These are phyloP conservation scores for Drosophila rellima DNA, from an alignment of 2,888 invertebrate species.

Conservation along the genomic window DNA sequence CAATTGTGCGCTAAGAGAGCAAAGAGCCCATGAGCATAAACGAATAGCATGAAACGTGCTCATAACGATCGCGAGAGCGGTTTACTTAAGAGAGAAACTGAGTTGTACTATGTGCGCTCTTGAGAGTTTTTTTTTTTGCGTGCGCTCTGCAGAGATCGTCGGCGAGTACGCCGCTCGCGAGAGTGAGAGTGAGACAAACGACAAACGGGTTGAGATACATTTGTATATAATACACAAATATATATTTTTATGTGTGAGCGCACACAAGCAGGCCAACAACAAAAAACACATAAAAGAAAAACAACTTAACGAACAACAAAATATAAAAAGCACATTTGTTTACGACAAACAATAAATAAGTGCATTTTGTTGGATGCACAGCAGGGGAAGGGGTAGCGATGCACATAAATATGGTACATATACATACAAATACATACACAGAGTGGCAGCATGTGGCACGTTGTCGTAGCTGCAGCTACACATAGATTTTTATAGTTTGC, in stretches of 20 bases:
- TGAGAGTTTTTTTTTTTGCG: not conserved
- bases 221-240: slow-evolving; percentile 12
- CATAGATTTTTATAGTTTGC: slow-evolving; percentile 57
- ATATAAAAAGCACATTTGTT: slow-evolving; percentile 58
- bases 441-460: slow-evolving; percentile 50
- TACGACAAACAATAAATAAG: slow-evolving; percentile 67
- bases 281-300: slow-evolving; percentile 31
- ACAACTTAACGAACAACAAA: slow-evolving; percentile 8
- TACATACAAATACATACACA: not conserved
- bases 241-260: slow-evolving; percentile 9
- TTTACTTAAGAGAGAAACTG: not conserved
- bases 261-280: slow-evolving; percentile 35
- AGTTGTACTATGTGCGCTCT: not conserved
- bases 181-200: slow-evolving; percentile 9
- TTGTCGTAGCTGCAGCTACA: slow-evolving; percentile 53
- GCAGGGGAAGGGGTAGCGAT: slow-evolving; percentile 17
- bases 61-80: not conserved
- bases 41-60: not conserved
- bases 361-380: slow-evolving; percentile 40
- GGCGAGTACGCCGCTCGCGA: slow-evolving; percentile 19
- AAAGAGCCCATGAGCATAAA: slow-evolving; percentile 37
- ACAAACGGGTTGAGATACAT: slow-evolving; percentile 43
- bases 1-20: slow-evolving; percentile 23
- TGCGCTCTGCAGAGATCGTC: slow-evolving; percentile 39
- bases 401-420: slow-evolving; percentile 5